Evolutionary conservation across 1,140 invertebrate genomes (phyloP).

Genomic region (Medauroidea extradentata): DNA sequence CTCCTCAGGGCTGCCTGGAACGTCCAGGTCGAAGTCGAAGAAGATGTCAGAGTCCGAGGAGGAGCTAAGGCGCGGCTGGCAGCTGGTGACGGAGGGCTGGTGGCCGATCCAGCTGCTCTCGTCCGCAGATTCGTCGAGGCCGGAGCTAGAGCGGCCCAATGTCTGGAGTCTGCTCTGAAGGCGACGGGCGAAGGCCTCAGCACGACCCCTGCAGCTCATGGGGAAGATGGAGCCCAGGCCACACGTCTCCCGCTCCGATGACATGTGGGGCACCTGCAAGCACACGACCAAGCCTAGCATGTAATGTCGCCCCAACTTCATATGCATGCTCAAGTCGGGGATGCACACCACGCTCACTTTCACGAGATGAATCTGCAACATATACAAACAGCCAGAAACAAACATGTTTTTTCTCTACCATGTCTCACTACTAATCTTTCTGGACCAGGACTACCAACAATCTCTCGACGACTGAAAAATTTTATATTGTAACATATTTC

Average conservation of each 20-base stretch:
- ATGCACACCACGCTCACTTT: no score
- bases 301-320: no score
- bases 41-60: slow-evolving; percentile 52
- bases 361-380: no score
- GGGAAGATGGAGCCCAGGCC: slow-evolving; percentile 50
- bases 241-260: slow-evolving; percentile 40
- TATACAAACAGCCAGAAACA: no score
- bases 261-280: slow-evolving; percentile 4
- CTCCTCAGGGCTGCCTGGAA: slow-evolving; percentile 61
- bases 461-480: no score
- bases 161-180: slow-evolving; percentile 67
- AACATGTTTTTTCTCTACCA: no score
- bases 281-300: no score
- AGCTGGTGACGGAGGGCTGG: slow-evolving; percentile 32
- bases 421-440: no score
- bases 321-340: no score
- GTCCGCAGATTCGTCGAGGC: slow-evolving; percentile 31
- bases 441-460: no score
- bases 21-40: slow-evolving; percentile 56
- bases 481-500: no score
- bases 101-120: slow-evolving; percentile 46
- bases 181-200: slow-evolving; percentile 71
- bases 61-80: slow-evolving; percentile 40
- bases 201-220: slow-evolving; percentile 70
- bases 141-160: slow-evolving; percentile 43